A percentile compares a stretch with the other conserved stretches of the same genome.
Evolutionary conservation across 2,113 vertebrate genomes (phyloP).

Genomic region (Sporophila hypoxantha): DNA sequence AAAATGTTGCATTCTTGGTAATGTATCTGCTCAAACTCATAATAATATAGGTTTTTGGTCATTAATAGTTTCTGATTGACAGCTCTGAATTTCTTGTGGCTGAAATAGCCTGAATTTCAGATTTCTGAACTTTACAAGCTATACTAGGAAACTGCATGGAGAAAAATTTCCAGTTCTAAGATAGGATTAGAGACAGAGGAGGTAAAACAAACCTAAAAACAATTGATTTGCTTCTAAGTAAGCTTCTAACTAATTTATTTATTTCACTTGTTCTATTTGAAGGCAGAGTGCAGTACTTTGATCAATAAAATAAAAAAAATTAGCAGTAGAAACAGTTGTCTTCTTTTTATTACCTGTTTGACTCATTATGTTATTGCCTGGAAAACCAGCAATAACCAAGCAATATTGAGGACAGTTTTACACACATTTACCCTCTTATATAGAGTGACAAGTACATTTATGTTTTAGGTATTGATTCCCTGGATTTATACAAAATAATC

Average conservation of each 20-base stretch:
- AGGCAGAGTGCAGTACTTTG: background rate
- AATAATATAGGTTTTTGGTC: background rate
- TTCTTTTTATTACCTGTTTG: background rate
- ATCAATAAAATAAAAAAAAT: background rate
- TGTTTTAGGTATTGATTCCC: background rate
- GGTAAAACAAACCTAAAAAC: background rate
- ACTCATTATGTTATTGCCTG: background rate
- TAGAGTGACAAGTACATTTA: background rate
- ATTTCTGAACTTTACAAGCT: background rate
- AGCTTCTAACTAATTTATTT: background rate
- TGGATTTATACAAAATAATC: background rate
- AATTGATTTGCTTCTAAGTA: background rate
- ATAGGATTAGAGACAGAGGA: background rate
- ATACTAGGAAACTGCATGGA: background rate
- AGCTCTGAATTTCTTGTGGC: background rate
- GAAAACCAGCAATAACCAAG: background rate
- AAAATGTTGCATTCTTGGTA: background rate
- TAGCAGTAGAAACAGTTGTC: background rate
- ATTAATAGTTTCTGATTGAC: background rate
- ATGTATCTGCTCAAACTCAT: background rate
- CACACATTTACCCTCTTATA: background rate
- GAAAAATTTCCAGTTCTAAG: background rate
- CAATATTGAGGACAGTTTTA: background rate
- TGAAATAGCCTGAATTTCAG: background rate
- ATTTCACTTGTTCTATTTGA: background rate